Base-by-base conservation (phyloP, 2,888 invertebrate genomes). In the Callyntrura guangdongensis region DNA sequence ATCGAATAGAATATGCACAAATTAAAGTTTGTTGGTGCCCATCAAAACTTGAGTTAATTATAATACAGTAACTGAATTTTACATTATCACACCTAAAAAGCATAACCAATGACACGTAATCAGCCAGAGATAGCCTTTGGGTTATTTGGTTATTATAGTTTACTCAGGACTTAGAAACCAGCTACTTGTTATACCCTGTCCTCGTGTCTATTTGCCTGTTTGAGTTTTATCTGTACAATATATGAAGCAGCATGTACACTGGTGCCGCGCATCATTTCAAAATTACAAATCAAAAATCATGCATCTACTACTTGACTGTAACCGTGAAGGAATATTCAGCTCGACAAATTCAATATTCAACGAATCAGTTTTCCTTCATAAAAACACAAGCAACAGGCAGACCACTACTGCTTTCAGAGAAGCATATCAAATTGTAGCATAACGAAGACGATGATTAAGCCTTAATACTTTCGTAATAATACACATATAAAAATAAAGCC, bases 81-180 rank as follows among this genome's bases (percentile, higher is more conserved):
- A 22, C 59, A 45, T 81, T 59, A 82, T 69, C 82, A 72, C 81
- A 72, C 88, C 72, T 53, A 22, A 56, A 82, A 88, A 36, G 82
- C 69, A 86, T 86, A 86, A 9, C 64, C 86, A 88, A 59, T 82
- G 88, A 88, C 27, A 79, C 67, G 72, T 82, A 88, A 88, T 88
- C 81, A 88, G 81, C 36, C 36, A 67, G 36, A 45, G 45, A 77
- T 47, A 87, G 79, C 67, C 86, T 87, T 11, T 56, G 56, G 81
- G 79, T 64, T 79, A n/a, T n/a, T n/a, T n/a, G n/a, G n/a, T n/a
- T n/a, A n/a, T n/a, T n/a, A 53, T 77, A 87, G 53, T 79, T 81
- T 49, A 87, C 49, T 81, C 81, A 81, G 27, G 79, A 67, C 79
- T 36, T 69, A 79, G 67, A 77, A 61, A 77, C 36, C 36, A 77